Conservation (phyloP, 2,113 vertebrate species). For the Daboia siamensis region DNA sequence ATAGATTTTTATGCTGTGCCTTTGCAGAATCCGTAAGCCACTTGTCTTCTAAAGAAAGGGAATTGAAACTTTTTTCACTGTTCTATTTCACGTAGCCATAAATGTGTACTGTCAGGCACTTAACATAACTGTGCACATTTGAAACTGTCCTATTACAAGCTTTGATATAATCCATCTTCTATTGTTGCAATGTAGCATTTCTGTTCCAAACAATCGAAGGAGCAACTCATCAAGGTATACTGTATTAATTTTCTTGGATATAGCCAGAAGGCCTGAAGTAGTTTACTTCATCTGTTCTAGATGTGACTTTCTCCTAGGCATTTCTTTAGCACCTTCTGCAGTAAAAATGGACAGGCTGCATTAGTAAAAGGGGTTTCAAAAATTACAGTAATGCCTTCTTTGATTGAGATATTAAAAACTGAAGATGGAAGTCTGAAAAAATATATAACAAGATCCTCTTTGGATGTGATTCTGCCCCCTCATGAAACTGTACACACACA, state of each 20-base stretch:
- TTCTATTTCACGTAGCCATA: constrained; percentile 41
- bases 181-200: constrained; percentile 73
- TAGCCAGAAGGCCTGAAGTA: constrained; percentile 66
- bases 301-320: constrained; percentile 35
- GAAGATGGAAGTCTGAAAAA: not conserved
- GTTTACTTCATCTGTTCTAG: constrained; percentile 60
- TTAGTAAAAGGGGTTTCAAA: constrained; percentile 36
- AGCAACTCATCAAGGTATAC: constrained; percentile 74
- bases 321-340: constrained; percentile 48
- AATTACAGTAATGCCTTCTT: not conserved
- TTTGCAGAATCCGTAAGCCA: constrained; percentile 25
- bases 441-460: not conserved
- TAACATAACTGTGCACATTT: constrained; percentile 42
- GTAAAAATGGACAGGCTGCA: constrained; percentile 29
- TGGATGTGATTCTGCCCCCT: not conserved
- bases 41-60: constrained; percentile 28
- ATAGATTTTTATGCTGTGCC: constrained; percentile 27
- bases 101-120: constrained; percentile 48
- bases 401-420: constrained; percentile 9
- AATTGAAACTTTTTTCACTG: constrained; percentile 34
- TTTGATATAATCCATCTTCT: constrained; percentile 65
- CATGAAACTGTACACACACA: not conserved
- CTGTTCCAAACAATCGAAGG: constrained; percentile 75
- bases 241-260: constrained; percentile 65
- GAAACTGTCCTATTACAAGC: constrained; percentile 55